These are phyloP conservation scores for Cyrtonyx montezumae DNA, from an alignment of 2,113 vertebrate genomes.

Conservation along the genomic window DNA sequence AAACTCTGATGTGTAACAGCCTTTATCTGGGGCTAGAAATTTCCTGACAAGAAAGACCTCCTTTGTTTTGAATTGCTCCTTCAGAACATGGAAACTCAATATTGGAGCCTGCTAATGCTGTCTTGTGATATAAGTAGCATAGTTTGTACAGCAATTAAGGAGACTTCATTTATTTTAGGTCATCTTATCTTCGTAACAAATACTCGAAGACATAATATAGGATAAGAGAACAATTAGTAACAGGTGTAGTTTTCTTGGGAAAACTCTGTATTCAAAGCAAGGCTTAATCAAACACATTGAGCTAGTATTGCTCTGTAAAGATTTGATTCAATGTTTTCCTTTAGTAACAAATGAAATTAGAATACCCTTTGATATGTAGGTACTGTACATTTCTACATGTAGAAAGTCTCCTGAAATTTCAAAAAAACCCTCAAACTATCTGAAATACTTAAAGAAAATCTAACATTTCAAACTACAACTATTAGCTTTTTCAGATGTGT, in stretches of 20 bases:
- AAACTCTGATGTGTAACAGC: not conserved
- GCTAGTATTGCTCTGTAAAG: not conserved
- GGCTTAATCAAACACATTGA: not conserved
- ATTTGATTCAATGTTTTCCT: not conserved
- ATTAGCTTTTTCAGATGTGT: not conserved
- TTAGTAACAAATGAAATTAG: not conserved
- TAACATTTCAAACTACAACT: not conserved
- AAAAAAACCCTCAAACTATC: constrained; percentile 13
- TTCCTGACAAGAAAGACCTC: not conserved
- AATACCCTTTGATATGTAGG: not conserved
- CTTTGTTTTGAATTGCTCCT: not conserved
- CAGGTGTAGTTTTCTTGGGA: not conserved
- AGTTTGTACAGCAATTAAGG: not conserved
- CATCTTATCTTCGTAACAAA: not conserved
- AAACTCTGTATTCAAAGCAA: not conserved
- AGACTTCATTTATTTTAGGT: not conserved
- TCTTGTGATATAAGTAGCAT: fast-evolving
- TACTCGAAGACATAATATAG: not conserved
- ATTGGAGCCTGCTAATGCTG: not conserved
- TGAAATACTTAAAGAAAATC: not conserved
- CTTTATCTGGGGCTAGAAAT: not conserved
- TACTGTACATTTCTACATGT: not conserved
- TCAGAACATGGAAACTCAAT: not conserved
- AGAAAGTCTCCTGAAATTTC: not conserved
- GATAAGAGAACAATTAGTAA: not conserved